These are phyloP conservation scores for Nesogale talazaci DNA, from an alignment of 2,113 vertebrate species.

Conservation along the genomic window DNA sequence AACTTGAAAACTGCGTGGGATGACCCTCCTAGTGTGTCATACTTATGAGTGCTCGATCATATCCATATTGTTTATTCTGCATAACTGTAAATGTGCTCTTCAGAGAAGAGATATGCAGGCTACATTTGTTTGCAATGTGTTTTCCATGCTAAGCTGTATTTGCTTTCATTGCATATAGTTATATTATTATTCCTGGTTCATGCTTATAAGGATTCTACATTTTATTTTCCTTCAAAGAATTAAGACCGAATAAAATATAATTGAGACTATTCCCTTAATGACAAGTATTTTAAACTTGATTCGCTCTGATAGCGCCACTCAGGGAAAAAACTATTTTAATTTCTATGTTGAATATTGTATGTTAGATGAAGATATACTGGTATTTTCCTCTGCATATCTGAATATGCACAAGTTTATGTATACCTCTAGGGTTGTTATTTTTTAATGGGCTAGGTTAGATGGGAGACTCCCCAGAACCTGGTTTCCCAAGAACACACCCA, in stretches of 20 bases:
- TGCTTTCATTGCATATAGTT: constrained; percentile 56
- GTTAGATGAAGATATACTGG: constrained; percentile 58
- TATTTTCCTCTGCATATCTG: constrained; percentile 66
- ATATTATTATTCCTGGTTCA: constrained; percentile 64
- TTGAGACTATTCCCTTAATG: constrained; percentile 53
- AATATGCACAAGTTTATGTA: constrained; percentile 51
- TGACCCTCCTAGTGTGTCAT: constrained; percentile 33
- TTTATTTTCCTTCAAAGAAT: constrained; percentile 71
- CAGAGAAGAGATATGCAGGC: constrained; percentile 6
- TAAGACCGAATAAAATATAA: constrained; percentile 66
- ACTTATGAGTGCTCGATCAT: constrained; percentile 46
- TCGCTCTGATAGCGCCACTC: constrained; percentile 51
- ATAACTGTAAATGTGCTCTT: constrained; percentile 55
- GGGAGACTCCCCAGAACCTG: constrained; percentile 34
- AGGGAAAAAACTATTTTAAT: constrained; percentile 73
- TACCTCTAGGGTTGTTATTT: constrained; percentile 34
- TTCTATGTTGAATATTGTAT: constrained; percentile 65
- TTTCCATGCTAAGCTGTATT: constrained; percentile 51
- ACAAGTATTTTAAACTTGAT: constrained; percentile 64
- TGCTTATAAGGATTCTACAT: constrained; percentile 52
- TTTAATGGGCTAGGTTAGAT: neutral
- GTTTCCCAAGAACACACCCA: neutral
- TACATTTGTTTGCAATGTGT: constrained; percentile 53
- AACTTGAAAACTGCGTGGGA: constrained; percentile 67
- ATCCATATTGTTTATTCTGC: constrained; percentile 58